These are phyloP conservation scores for Cosmia pyralina DNA, from an alignment of 2,888 invertebrate genomes.

Conservation along the genomic window DNA sequence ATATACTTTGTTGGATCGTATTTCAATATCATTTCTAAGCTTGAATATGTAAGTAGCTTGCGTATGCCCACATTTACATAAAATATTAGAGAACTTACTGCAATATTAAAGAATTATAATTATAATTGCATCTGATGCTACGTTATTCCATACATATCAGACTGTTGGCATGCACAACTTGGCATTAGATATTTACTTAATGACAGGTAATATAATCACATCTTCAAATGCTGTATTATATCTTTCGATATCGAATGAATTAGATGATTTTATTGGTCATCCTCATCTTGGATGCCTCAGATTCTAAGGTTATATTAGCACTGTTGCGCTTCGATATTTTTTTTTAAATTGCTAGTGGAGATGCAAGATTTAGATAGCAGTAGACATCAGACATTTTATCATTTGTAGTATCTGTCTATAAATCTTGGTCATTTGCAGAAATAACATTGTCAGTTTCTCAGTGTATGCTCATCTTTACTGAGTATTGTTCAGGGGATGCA, in stretches of 20 bases:
- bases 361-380: slow-evolving; percentile 31
- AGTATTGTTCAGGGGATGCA: not conserved
- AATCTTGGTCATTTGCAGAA: slow-evolving; percentile 21
- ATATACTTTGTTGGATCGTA: slow-evolving; percentile 5
- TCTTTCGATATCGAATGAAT: slow-evolving; percentile 12
- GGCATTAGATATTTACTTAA: slow-evolving; percentile 5
- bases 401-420: slow-evolving; percentile 13
- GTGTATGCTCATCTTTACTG: not conserved
- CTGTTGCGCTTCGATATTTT: slow-evolving; percentile 2
- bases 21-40: slow-evolving; percentile 11
- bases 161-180: slow-evolving; percentile 1
- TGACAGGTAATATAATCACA: slow-evolving; percentile 15
- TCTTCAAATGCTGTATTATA: slow-evolving; percentile 2
- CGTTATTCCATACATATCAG: not conserved
- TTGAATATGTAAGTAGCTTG: not conserved
- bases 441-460: slow-evolving; percentile 17
- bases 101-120: slow-evolving; percentile 9
- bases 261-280: slow-evolving; percentile 1
- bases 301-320: slow-evolving; percentile 6
- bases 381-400: slow-evolving; percentile 28
- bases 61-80: slow-evolving; percentile 20
- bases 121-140: slow-evolving; percentile 16
- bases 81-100: slow-evolving; percentile 8
- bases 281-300: not conserved
- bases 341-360: slow-evolving; percentile 1